phyloP scores from a whole-genome alignment of 2,888 invertebrate genomes.

The Caenorhabditis sp. region DNA sequence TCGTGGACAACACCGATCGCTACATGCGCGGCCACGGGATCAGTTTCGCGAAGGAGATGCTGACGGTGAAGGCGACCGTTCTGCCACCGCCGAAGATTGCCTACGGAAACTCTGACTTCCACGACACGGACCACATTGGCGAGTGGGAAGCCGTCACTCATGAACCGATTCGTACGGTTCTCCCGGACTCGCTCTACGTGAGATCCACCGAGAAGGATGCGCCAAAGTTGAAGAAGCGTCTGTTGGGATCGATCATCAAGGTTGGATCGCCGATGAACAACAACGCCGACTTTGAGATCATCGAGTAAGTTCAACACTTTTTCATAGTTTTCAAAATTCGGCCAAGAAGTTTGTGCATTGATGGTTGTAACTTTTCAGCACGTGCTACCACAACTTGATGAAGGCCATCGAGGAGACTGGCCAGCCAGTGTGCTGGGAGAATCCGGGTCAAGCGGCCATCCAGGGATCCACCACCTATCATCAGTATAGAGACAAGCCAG shows the following conservation, averaged over 20 bases:
- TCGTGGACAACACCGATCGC: conserved; percentile 42
- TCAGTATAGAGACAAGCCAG: neutral
- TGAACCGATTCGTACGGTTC: neutral
- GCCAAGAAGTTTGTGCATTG: no score
- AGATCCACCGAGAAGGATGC: neutral
- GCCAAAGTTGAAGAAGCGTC: neutral
- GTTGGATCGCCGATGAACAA: neutral
- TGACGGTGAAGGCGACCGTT: conserved; percentile 31
- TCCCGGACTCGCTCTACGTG: neutral
- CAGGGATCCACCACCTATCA: neutral
- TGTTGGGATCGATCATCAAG: conserved; percentile 28
- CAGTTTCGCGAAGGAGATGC: conserved; percentile 17
- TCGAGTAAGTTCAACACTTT: no score
- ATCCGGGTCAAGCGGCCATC: neutral
- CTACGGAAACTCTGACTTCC: conserved; percentile 28
- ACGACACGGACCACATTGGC: conserved; percentile 4
- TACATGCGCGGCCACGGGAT: conserved; percentile 24
- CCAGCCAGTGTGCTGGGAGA: conserved; percentile 15
- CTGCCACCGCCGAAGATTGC: conserved; percentile 39
- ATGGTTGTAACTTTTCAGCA: conserved; percentile 25
- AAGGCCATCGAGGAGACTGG: neutral
- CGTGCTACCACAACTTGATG: conserved; percentile 12
- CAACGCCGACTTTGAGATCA: neutral
- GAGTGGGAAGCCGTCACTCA: conserved; percentile 32
- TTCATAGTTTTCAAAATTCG: neutral